Evolutionary conservation across 2,797 vertebrate species (phyloP).

Genomic region (Pseudomugil gertrudae): DNA sequence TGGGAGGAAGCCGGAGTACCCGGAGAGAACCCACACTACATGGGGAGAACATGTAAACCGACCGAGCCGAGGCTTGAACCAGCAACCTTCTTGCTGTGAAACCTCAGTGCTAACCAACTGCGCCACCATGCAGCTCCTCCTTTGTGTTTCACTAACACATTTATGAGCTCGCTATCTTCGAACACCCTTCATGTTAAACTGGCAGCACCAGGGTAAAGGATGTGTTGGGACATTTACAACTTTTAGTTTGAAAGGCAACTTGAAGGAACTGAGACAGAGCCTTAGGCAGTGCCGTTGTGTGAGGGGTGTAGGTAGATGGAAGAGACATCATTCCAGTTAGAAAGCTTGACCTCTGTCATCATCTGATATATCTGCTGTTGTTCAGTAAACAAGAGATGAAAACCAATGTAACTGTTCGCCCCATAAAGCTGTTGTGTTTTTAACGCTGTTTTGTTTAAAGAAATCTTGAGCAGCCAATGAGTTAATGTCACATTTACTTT

Average conservation of each 20-base stretch:
- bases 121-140: too few species aligned
- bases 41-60: too few species aligned
- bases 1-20: too few species aligned
- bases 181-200: conserved; percentile 45
- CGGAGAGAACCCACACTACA: too few species aligned
- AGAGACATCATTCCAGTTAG: conserved; percentile 57
- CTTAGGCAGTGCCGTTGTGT: conserved; percentile 45
- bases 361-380: conserved; percentile 39
- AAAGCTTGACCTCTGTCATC: conserved; percentile 69
- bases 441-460: too few species aligned
- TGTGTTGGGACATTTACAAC: background rate
- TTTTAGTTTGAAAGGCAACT: conserved; percentile 49
- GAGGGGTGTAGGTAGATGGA: conserved; percentile 51
- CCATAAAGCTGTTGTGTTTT: conserved; percentile 7
- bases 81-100: too few species aligned
- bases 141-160: too few species aligned
- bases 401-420: conserved; percentile 15
- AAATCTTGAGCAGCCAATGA: too few species aligned
- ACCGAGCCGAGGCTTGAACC: too few species aligned
- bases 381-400: conserved; percentile 51
- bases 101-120: too few species aligned
- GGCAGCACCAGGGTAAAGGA: conserved; percentile 24
- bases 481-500: background rate
- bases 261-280: conserved; percentile 41
- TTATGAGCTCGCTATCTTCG: conserved; percentile 34